Conservation (phyloP, 2,888 invertebrate genomes). For the Cybosia mesomella region DNA sequence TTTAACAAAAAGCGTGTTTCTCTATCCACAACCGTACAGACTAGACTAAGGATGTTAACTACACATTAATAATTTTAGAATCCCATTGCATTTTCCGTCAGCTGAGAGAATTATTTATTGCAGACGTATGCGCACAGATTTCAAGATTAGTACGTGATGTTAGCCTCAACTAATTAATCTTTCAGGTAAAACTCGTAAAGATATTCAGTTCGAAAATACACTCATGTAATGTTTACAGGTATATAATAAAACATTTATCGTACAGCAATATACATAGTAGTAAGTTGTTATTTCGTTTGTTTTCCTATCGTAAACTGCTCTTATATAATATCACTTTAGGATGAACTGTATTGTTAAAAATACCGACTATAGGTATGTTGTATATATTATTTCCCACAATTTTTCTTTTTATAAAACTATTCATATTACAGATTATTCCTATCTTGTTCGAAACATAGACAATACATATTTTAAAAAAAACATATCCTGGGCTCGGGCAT, state of each 20-base stretch:
- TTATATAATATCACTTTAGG: not conserved
- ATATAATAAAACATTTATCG: not conserved
- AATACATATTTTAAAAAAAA: no score
- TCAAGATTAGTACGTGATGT: constrained; percentile 76
- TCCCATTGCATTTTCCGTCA: constrained; percentile 75
- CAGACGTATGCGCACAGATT: constrained; percentile 78
- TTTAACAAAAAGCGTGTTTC: constrained; percentile 22
- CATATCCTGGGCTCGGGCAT: no score
- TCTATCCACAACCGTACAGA: constrained; percentile 66
- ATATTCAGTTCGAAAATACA: constrained; percentile 75
- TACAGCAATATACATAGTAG: not conserved
- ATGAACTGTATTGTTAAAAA: not conserved
- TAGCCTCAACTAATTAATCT: constrained; percentile 81
- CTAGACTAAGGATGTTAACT: constrained; percentile 66
- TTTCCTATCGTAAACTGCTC: not conserved
- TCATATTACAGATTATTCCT: no score
- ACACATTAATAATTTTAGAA: constrained; percentile 73
- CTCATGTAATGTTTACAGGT: constrained; percentile 50
- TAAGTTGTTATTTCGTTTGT: not conserved
- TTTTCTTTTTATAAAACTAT: no score
- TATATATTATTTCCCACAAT: no score
- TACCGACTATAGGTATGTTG: no score
- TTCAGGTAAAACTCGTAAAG: constrained; percentile 67
- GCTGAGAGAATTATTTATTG: constrained; percentile 78
- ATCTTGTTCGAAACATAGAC: no score